Conservation (phyloP, 2,888 invertebrate species). For the Cremastinae sp. region DNA sequence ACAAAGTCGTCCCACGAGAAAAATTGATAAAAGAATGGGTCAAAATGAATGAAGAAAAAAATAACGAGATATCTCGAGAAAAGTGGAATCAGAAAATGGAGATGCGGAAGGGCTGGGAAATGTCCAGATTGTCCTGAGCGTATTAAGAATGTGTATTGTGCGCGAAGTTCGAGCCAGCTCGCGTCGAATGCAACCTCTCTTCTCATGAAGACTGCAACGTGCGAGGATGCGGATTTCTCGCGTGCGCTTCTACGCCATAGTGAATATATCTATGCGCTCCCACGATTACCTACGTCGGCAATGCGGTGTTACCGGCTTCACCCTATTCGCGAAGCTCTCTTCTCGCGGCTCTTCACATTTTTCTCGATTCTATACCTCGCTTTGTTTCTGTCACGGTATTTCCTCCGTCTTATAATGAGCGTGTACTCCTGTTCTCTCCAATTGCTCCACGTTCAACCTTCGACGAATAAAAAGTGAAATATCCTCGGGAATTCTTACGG, state of each 20-base stretch:
- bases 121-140: conserved; percentile 22
- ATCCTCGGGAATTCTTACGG: no score
- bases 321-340: conserved; percentile 23
- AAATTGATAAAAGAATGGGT: not conserved
- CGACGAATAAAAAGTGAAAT: no score
- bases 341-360: conserved; percentile 10
- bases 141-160: conserved; percentile 42
- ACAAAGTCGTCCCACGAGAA: not conserved
- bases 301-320: conserved; percentile 56
- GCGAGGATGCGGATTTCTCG: conserved; percentile 54
- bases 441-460: no score
- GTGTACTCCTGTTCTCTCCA: no score
- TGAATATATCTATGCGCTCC: conserved; percentile 12
- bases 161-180: conserved; percentile 43
- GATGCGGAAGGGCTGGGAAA: conserved; percentile 21
- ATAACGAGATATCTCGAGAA: no score
- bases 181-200: conserved; percentile 12
- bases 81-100: conserved; percentile 1
- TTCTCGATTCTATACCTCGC: conserved; percentile 3
- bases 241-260: conserved; percentile 51
- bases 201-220: not conserved
- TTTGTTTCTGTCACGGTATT: not conserved
- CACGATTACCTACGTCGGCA: conserved; percentile 59
- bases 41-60: conserved; percentile 4
- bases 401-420: no score